phyloP scores from a whole-genome alignment of 2,888 invertebrate genomes.

The Drosophila anomelani region DNA sequence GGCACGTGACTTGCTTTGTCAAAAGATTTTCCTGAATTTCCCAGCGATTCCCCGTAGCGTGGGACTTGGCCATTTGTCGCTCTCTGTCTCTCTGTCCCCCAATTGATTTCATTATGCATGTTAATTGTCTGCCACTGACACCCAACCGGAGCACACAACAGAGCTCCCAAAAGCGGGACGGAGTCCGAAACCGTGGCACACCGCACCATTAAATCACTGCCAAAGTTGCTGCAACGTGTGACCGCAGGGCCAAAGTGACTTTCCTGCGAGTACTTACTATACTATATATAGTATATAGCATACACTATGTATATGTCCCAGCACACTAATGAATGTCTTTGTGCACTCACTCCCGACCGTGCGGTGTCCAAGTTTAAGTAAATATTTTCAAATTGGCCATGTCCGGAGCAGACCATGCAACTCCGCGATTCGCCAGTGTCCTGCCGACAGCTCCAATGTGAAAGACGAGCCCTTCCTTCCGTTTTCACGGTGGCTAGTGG shows the following conservation, averaged over 20 bases:
- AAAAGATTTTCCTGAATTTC: conserved; percentile 43
- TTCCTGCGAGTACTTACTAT: conserved; percentile 14
- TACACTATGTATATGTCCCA: conserved; percentile 20
- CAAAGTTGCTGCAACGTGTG: conserved; percentile 66
- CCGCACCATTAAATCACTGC: conserved; percentile 72
- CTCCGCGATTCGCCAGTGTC: conserved; percentile 59
- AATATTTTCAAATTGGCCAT: conserved; percentile 81
- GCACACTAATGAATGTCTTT: conserved; percentile 58
- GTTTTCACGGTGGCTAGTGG: conserved; percentile 20
- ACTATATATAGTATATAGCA: not conserved
- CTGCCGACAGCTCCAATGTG: conserved; percentile 54
- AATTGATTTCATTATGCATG: conserved; percentile 61
- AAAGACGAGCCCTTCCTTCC: conserved; percentile 66
- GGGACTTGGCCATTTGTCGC: conserved; percentile 50
- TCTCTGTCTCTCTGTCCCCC: conserved; percentile 13
- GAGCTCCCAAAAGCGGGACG: not conserved
- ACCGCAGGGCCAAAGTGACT: conserved; percentile 50
- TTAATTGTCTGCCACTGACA: conserved; percentile 67
- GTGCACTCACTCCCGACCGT: conserved; percentile 12
- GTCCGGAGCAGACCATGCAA: conserved; percentile 61
- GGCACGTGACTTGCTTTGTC: conserved; percentile 66
- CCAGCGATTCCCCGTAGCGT: conserved; percentile 45
- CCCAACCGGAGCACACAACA: not conserved
- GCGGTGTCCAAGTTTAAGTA: conserved; percentile 69
- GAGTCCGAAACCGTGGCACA: conserved; percentile 36